A percentile compares a stretch with the other conserved stretches of the same genome.
Evolutionary conservation across 2,888 invertebrate species (phyloP).

Genomic region (Drosophila cognata): DNA sequence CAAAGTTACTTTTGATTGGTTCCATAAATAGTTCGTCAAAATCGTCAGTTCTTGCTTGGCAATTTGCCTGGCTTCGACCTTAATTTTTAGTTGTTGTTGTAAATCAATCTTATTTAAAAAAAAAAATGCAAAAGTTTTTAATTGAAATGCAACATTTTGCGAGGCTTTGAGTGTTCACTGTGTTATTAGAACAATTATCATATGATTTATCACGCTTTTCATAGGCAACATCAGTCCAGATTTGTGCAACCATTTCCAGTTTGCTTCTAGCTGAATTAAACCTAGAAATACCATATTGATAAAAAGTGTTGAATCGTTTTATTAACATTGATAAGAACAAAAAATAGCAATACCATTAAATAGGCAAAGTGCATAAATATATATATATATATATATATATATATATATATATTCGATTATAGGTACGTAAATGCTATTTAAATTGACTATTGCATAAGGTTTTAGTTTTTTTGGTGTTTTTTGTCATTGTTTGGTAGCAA

Average conservation of each 20-base stretch:
- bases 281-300: not conserved
- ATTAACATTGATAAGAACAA: not conserved
- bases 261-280: not conserved
- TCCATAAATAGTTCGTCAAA: not conserved
- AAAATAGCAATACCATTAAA: not conserved
- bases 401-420: too few relatives aligned
- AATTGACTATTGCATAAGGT: too few relatives aligned
- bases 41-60: not conserved
- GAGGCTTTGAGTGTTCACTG: not conserved
- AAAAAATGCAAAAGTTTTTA: not conserved
- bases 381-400: not conserved
- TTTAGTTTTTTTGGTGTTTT: too few relatives aligned
- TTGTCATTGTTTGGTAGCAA: too few relatives aligned
- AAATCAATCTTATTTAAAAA: not conserved
- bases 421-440: too few relatives aligned
- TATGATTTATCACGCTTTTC: not conserved
- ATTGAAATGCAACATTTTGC: not conserved
- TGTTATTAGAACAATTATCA: not conserved
- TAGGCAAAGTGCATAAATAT: not conserved
- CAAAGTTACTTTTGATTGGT: not conserved
- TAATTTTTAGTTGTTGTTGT: not conserved
- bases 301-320: constrained; percentile 1
- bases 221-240: not conserved
- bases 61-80: not conserved
- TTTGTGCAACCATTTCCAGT: not conserved